Evolutionary conservation across 2,888 invertebrate genomes (phyloP), one percentile per base, ranked within the genome.

Genomic region (Germaria angustata): DNA sequence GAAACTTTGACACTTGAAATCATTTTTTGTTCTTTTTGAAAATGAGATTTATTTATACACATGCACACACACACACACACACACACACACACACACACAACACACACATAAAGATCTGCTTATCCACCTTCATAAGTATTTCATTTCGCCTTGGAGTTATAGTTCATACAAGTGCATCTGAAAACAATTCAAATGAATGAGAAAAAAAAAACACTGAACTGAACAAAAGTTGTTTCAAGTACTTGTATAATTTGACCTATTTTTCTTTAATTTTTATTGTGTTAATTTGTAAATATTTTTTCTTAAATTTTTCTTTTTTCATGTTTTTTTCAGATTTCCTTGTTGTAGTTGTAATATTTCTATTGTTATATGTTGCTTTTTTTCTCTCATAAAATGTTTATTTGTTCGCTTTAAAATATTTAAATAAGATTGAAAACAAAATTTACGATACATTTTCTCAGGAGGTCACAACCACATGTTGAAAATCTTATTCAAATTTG

Each of bases 91-190:
- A 4, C 15, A 24, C n/a, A 49, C 22, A 22, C 9, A 39, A n/a
- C n/a, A n/a, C n/a, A n/a, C n/a, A n/a, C n/a, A n/a, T n/a, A n/a
- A n/a, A n/a, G n/a, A n/a, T n/a, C n/a, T n/a, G n/a, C n/a, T n/a
- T n/a, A n/a, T n/a, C 28, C 32, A 49, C 39, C 49, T 61, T 69
- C 41, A 59, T 34, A 51, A 28, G 6, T 28, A 5, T 28, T 28
- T 28, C 5, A 17, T 41, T 46, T 76, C 46, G 71, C 78, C 72
- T 79, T 79, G 78, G 72, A 72, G 78, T 57, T 79, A 72, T 57
- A 72, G 71, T 72, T 79, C 65, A 79, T 61, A 69, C 59, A 69
- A 77, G 61, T 77, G 68, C 76, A 76, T 68, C 68, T 59, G 59
- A 68, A 76, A 59, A 68, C 61, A 61, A 73, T 73, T 73, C 61